A percentile compares a stretch with the other conserved stretches of the same genome.
These are phyloP conservation scores for Accipiter virgatus DNA, from an alignment of 2,113 vertebrate genomes.

Conservation along the genomic window DNA sequence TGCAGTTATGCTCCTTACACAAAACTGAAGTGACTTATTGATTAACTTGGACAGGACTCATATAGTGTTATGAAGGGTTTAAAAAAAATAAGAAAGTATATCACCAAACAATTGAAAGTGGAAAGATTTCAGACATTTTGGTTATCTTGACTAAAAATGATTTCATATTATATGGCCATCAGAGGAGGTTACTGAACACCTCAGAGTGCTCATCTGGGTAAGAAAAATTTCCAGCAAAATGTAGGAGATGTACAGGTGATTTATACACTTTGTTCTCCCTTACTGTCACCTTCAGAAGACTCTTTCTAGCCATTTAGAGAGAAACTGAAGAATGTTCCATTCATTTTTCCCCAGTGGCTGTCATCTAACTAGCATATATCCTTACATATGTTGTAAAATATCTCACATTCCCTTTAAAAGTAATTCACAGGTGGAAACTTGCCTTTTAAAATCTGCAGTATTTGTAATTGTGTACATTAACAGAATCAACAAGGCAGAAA, in stretches of 20 bases:
- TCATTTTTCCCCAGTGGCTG: not conserved
- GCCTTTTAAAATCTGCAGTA: not conserved
- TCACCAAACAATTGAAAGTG: not conserved
- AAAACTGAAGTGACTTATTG: not conserved
- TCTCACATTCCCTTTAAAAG: not conserved
- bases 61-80: not conserved
- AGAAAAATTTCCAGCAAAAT: not conserved
- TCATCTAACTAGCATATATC: not conserved
- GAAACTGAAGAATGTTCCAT: not conserved
- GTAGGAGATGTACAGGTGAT: not conserved
- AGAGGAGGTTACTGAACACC: not conserved
- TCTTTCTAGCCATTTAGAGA: not conserved
- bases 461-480: not conserved
- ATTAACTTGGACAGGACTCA: not conserved
- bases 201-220: not conserved
- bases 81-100: not conserved
- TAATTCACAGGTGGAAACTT: not conserved
- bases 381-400: fast-evolving
- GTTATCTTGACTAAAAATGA: not conserved
- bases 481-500: not conserved
- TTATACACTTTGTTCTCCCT: not conserved
- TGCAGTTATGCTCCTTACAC: not conserved
- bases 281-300: not conserved
- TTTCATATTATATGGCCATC: not conserved
- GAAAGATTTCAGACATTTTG: not conserved